Evolutionary conservation across 2,797 vertebrate species (phyloP).

Genomic region (Takifugu rubripes): DNA sequence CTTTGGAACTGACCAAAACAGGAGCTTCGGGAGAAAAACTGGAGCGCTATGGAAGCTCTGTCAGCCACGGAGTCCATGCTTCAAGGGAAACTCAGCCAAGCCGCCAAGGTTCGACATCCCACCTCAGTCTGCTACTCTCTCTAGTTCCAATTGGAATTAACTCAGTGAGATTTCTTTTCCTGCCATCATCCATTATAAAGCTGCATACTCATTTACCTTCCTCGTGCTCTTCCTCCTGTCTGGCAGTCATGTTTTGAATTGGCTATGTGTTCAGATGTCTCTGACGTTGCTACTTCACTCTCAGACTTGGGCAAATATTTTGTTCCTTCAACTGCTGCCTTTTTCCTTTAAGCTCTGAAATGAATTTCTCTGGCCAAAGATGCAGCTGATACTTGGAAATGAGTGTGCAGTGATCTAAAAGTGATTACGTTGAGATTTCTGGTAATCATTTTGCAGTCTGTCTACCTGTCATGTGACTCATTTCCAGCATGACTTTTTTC

Average conservation of each 20-base stretch:
- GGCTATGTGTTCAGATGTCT: conserved; percentile 26
- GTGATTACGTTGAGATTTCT: conserved; percentile 59
- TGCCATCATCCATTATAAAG: conserved; percentile 56
- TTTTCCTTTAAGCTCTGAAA: conserved; percentile 14
- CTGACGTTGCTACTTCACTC: conserved; percentile 27
- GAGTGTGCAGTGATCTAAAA: conserved; percentile 74
- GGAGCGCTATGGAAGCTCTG: conserved; percentile 99
- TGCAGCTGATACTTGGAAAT: conserved; percentile 58
- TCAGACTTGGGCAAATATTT: conserved; percentile 18
- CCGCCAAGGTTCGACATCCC: conserved; percentile 92
- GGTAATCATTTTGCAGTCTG: conserved; percentile 43
- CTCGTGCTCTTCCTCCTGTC: conserved; percentile 29
- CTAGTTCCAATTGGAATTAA: conserved; percentile 84
- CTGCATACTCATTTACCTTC: conserved; percentile 78
- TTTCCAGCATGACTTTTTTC: conserved; percentile 56
- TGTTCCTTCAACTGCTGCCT: neutral
- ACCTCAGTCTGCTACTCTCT: conserved; percentile 82
- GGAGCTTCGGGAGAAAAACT: conserved; percentile 99
- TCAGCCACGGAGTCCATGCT: conserved; percentile 99
- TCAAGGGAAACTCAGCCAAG: conserved; percentile 98
- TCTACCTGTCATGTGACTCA: conserved; percentile 50
- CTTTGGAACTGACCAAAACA: conserved; percentile 97
- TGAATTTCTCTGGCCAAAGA: conserved; percentile 5
- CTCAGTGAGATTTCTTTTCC: conserved; percentile 56
- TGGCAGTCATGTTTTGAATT: conserved; percentile 39